Evolutionary conservation across 2,797 vertebrate species (phyloP), one percentile per base, ranked within the genome.

Genomic region (Neostethus bicornis): DNA sequence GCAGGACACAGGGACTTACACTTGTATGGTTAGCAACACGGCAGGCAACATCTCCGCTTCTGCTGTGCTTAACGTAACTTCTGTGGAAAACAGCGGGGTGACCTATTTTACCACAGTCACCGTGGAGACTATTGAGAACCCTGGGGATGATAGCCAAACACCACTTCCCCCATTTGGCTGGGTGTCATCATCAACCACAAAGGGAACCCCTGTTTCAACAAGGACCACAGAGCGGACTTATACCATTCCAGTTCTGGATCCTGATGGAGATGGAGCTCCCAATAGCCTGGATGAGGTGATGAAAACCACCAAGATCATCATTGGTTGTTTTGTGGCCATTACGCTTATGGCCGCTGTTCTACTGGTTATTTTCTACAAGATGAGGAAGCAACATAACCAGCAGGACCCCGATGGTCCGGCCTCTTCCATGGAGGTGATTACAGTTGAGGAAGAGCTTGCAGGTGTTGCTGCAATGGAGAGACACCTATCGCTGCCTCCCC

Each of bases 291-390:
- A 99, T 69, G 97, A 99, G 89, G 97, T 99, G 76, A 99, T 99
- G 97, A 99, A 99, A 90, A 99, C 97, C 69, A 99, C 97, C 75
- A 99, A 99, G 92, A 99, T 99, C 76, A 99, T 99, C 79, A 99
- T 99, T 63, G 97, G 97, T 85, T 99, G 97, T 91, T 99, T 99
- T 52, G 97, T 99, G 87, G 97, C 97, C 85, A 99, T 99, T 83
- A 99, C 97, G 0, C 95, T 99, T 3, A 99, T 99, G 97, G 97
- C 97, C n/a, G 97, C 97, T 2, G 96, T 98, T 75, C 94, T 99
- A 91, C 90, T 99, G 83, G 96, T 99, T 61, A 99, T 99, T 90
- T 99, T 99, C 92, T 99, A 99, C 91, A 99, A 99, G 91, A 98
- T 99, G 97, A 93, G 97, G 81, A 99, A 99, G 78, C 97, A 99